Percentiles rank a stretch among this genome's conserved stretches.
Evolutionary conservation across 37 sponge, comb jelly and placozoan species (phyloP).

Genomic region (Beroe ovata): DNA sequence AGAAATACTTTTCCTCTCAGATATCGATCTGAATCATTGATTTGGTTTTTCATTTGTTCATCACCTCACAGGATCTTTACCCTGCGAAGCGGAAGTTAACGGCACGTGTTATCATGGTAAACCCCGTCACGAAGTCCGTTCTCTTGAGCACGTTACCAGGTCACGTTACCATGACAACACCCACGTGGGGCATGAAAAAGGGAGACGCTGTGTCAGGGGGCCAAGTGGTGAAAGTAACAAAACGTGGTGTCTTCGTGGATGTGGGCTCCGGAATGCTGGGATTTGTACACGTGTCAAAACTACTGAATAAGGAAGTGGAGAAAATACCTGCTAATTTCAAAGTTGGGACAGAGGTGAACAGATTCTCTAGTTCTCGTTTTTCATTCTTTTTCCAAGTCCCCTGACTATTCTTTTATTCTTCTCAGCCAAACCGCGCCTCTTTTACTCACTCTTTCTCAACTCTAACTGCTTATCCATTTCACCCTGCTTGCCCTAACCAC

Average conservation of each 20-base stretch:
- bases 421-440: too few species aligned
- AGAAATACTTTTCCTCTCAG: too few species aligned
- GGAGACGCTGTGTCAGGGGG: conserved; percentile 2
- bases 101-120: conserved; percentile 20
- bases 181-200: neutral
- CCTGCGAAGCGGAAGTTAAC: conserved; percentile 9
- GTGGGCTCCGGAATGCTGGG: neutral
- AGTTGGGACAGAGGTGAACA: conserved; percentile 6
- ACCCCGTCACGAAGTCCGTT: conserved; percentile 29
- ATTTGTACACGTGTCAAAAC: conserved; percentile 5
- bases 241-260: conserved; percentile 1
- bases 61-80: conserved; percentile 21
- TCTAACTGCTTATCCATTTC: too few species aligned
- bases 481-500: too few species aligned
- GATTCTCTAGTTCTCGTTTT: too few species aligned
- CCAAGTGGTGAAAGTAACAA: conserved; percentile 28
- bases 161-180: conserved; percentile 6
- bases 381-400: too few species aligned
- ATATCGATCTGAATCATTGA: too few species aligned
- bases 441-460: too few species aligned
- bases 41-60: too few species aligned
- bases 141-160: conserved; percentile 13
- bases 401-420: too few species aligned
- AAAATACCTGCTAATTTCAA: conserved; percentile 36
- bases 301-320: conserved; percentile 15